Evolutionary conservation across 1,140 invertebrate species (phyloP).

Genomic region (Ceratitis capitata): DNA sequence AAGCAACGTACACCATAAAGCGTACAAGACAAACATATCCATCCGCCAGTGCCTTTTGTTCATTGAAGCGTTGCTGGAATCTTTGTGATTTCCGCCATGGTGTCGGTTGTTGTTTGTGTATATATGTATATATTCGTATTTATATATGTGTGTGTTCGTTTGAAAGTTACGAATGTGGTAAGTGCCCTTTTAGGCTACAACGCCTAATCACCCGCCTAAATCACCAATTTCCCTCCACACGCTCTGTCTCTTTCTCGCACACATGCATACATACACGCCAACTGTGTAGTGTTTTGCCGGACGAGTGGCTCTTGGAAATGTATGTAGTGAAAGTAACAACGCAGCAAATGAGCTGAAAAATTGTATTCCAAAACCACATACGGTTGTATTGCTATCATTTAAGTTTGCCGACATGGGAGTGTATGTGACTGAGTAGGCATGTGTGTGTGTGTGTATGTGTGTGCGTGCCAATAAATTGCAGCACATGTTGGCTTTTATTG

Average conservation of each 20-base stretch:
- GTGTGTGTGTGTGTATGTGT: not conserved
- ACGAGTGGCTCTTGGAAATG: not conserved
- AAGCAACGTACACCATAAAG: too few relatives aligned
- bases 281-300: not conserved
- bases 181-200: not conserved
- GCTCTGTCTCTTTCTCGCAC: not conserved
- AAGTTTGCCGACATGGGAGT: not conserved
- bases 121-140: too few relatives aligned
- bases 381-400: not conserved
- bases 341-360: conserved; percentile 35
- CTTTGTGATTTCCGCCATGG: not conserved
- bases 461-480: not conserved
- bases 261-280: not conserved
- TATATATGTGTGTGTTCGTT: too few relatives aligned
- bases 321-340: not conserved
- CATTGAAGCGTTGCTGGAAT: not conserved
- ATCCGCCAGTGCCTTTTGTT: not conserved
- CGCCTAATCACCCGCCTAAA: not conserved
- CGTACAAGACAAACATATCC: not conserved
- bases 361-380: conserved; percentile 18
- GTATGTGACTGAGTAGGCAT: not conserved
- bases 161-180: not conserved
- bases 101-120: not conserved
- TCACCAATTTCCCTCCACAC: too few relatives aligned
- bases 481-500: not conserved